These are phyloP conservation scores for Myripristis jacobus DNA, from an alignment of 2,797 vertebrate species.

Conservation along the genomic window DNA sequence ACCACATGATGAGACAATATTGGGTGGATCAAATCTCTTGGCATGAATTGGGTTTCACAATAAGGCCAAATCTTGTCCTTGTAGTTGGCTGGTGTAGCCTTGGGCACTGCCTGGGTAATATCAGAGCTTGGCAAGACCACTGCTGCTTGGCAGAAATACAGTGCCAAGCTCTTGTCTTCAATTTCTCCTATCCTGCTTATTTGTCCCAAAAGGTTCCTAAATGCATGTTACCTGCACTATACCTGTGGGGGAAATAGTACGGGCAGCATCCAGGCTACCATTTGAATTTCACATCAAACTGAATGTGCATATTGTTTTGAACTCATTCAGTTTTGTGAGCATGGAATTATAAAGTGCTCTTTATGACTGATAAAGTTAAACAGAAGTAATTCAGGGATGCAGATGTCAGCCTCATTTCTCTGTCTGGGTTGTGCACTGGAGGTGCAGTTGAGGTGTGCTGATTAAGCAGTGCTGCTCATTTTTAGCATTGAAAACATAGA, in stretches of 20 bases:
- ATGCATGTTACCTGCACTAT: neutral
- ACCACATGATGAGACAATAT: slow-evolving; percentile 46
- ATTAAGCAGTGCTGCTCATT: slow-evolving; percentile 57
- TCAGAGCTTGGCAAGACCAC: slow-evolving; percentile 21
- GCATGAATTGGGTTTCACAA: slow-evolving; percentile 34
- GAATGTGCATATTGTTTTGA: neutral
- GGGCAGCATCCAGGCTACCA: neutral
- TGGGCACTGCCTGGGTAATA: slow-evolving; percentile 25
- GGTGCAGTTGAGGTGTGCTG: slow-evolving; percentile 49
- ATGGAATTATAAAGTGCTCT: slow-evolving; percentile 33
- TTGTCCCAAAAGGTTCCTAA: slow-evolving; percentile 10
- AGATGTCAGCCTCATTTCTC: slow-evolving; percentile 56
- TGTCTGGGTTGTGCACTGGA: slow-evolving; percentile 23
- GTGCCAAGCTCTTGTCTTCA: slow-evolving; percentile 16
- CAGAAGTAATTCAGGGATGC: slow-evolving; percentile 43
- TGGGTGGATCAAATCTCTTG: slow-evolving; percentile 60
- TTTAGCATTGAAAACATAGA: slow-evolving; percentile 41
- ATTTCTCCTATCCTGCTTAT: slow-evolving; percentile 19
- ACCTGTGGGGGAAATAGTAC: neutral
- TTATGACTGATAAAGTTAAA: slow-evolving; percentile 36
- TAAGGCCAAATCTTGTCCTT: slow-evolving; percentile 37
- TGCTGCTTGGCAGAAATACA: slow-evolving; percentile 39
- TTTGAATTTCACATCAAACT: slow-evolving; percentile 16
- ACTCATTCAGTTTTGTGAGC: neutral
- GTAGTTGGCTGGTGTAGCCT: slow-evolving; percentile 35